Base-by-base conservation (phyloP, 2,797 vertebrate genomes). In the Spondyliosoma cantharus region DNA sequence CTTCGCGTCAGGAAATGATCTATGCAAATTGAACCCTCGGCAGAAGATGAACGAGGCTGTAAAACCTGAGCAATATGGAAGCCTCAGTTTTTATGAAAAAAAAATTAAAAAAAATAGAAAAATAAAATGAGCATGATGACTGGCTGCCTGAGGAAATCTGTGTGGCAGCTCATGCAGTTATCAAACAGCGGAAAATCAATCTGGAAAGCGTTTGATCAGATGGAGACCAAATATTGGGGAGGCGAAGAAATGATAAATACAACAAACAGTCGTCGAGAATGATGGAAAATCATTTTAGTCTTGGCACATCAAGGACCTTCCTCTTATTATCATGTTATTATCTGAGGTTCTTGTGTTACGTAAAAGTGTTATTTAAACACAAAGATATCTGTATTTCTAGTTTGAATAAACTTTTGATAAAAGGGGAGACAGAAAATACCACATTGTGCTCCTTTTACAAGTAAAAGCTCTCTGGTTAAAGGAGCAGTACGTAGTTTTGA, bases 11-110 rank as follows among this genome's bases (percentile, higher is more conserved):
- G 74, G 62, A 87, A 87, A 89, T 88, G 71, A 87, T 86, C 61
- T 77, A 89, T 89, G 85, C 82, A 91, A 93, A 92, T 86, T 53
- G 57, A 89, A 83, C 69, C 46, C 43, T 71, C 22, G 1, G 58
- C 81, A 70, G 75, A 90, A 91, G 90, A 92, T 88, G 68, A 88
- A 92, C 89, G 86, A 67, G 48, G 76, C 48, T 80, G 71, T 79
- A 83, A 89, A 85, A 64, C 42, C 42, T n/a, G 17, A 74, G 79
- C 63, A 87, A 79, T 64, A 83, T 64, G 58, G 70, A 88, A 54
- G 66, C 64, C 61, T 71, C 61, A 58, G 56, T 82, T 74, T 74
- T 29, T 49, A 37, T 37, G 37, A 37, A 37, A 37, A 37, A 61
- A 25, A 27, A 37, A 37, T 50, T 22, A 27, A 1, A 37, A 37